phyloP scores from a whole-genome alignment of 2,888 invertebrate species.

The Drosophila recens region DNA sequence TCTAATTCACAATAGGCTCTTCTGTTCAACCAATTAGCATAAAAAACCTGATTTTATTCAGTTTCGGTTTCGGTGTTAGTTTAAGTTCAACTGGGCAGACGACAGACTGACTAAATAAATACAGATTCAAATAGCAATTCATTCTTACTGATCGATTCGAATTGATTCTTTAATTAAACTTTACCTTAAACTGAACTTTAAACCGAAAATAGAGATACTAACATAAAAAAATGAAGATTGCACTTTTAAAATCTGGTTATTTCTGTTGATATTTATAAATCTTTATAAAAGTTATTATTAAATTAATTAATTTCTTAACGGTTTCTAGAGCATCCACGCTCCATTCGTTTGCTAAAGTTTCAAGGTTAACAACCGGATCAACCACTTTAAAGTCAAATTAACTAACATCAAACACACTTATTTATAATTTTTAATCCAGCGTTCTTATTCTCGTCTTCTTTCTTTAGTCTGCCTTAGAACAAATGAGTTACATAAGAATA shows the following conservation, averaged over 20 bases:
- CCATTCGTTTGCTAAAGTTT: background rate
- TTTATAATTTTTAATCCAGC: constrained; percentile 20
- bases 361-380: constrained; percentile 56
- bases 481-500: constrained; percentile 6
- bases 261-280: background rate
- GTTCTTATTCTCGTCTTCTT: constrained; percentile 9
- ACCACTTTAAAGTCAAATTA: constrained; percentile 28
- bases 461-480: constrained; percentile 14
- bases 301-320: background rate
- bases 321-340: constrained; percentile 39
- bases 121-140: constrained; percentile 2
- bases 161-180: background rate
- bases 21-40: constrained; percentile 57
- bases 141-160: background rate
- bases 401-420: constrained; percentile 17
- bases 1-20: constrained; percentile 44
- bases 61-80: constrained; percentile 3
- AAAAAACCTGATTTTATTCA: constrained; percentile 49
- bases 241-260: background rate
- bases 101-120: constrained; percentile 15
- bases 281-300: background rate
- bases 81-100: constrained; percentile 4
- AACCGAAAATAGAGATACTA: background rate
- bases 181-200: background rate
- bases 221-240: background rate